phyloP scores from a whole-genome alignment of 2,797 vertebrate species.

The Anolis apletophallus region DNA sequence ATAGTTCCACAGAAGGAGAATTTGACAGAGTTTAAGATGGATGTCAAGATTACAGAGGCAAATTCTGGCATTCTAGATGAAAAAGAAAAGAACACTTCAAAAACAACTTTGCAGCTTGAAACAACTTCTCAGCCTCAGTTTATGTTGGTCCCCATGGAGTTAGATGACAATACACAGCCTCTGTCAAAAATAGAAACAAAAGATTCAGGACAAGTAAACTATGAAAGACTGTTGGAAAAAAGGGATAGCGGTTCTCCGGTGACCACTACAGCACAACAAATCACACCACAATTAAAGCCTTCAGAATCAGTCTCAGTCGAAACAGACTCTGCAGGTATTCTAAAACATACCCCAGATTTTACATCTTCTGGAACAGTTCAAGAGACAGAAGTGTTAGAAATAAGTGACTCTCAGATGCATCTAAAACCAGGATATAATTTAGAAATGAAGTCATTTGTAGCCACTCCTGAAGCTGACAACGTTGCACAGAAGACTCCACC shows the following conservation, averaged over 20 bases:
- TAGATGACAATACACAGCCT: background rate
- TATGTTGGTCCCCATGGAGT: constrained; percentile 1
- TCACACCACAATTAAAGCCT: constrained; percentile 3
- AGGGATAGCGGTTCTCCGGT: background rate
- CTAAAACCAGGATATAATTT: constrained; percentile 7
- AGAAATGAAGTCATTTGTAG: constrained; percentile 8
- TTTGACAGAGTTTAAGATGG: constrained; percentile 19
- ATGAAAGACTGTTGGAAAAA: background rate
- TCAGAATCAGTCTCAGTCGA: background rate
- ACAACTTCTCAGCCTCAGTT: background rate
- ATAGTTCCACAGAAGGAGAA: background rate
- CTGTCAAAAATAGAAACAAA: background rate
- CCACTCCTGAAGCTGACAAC: background rate
- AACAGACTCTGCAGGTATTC: background rate
- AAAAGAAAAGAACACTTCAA: background rate
- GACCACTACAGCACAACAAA: background rate
- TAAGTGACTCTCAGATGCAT: background rate
- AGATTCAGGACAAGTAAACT: background rate
- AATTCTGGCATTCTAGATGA: background rate
- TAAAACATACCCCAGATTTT: background rate
- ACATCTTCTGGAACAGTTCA: background rate
- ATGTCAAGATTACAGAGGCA: constrained; percentile 41
- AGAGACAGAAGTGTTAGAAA: background rate
- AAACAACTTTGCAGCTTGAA: background rate
- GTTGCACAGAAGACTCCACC: background rate